phyloP scores from a whole-genome alignment of 1,140 invertebrate genomes.

The Oreohelix idahoensis region DNA sequence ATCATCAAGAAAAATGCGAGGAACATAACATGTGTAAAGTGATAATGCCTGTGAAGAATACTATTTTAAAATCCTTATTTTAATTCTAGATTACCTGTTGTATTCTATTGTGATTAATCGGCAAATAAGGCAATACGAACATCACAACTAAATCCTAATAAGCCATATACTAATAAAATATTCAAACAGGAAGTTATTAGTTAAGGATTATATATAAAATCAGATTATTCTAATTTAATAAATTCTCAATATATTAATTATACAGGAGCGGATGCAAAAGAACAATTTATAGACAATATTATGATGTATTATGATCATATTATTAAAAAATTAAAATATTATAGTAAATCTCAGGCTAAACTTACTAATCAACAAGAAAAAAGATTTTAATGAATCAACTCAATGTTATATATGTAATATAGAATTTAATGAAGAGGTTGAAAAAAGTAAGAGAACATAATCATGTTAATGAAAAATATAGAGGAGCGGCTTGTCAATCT shows the following conservation, averaged over 20 bases:
- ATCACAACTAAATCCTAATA: not conserved
- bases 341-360: not conserved
- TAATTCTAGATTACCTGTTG: not conserved
- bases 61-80: not conserved
- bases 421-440: not conserved
- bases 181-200: not conserved
- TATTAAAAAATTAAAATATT: not conserved
- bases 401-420: not conserved
- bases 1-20: not conserved
- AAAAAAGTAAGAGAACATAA: not conserved
- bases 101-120: not conserved
- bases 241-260: not conserved
- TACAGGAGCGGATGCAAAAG: not conserved
- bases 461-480: not conserved
- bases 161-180: not conserved
- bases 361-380: not conserved
- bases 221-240: not conserved
- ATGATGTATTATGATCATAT: not conserved
- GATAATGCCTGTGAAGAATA: not conserved
- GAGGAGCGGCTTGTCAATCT: not conserved
- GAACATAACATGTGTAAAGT: not conserved
- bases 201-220: not conserved
- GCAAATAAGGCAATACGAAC: not conserved
- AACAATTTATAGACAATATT: not conserved
- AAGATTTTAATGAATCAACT: not conserved